Base-by-base conservation (phyloP, 2,888 invertebrate species). In the Leucania comma region DNA sequence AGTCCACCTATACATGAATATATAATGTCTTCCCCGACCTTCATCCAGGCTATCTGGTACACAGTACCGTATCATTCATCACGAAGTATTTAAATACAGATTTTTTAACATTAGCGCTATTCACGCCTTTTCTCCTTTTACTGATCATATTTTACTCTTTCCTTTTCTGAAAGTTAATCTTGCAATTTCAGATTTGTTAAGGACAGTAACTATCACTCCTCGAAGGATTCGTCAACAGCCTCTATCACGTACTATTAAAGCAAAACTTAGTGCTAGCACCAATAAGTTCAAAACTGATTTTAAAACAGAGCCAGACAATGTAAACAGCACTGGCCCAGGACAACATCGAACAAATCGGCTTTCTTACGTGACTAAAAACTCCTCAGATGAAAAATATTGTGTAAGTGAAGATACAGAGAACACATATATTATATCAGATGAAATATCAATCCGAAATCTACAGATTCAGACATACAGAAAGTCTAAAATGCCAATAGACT, bases 131-230 rank as follows among this genome's bases (percentile, higher is more conserved):
- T 51, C 14, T 14, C 4, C 14, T 51, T 51, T 51, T 51, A 17
- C 2, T 51, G 14, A 51, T 51, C 24, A 26, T 2, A 17, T 17
- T 26, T 20, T 29, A 2, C 12, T 20, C 10, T n/a, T 24, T 8
- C 10, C 5, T 17, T 29, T 20, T 22, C 1, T 14, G 10, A 32
- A 46, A 20, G 3, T 65, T 5, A 14, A 46, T 42, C 0, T 46
- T 32, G n/a, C n/a, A 24, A 24, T 66, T 66, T 48, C 48, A 66
- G 65, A 48, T 66, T 17, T 24, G 32, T n/a, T n/a, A 32, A 46
- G 14, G 6, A 32, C 24, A 12, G 17, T 26, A 24, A 66, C 2
- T 12, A 66, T 2, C 6, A 14, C 3, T 20, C 6, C 56, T n/a
- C 32, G n/a, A 32, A 14, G 3, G 22, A 56, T n/a, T 56, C 12